These are phyloP conservation scores for Ceratoteleas bidentatus DNA, from an alignment of 1,140 invertebrate genomes.

Conservation along the genomic window DNA sequence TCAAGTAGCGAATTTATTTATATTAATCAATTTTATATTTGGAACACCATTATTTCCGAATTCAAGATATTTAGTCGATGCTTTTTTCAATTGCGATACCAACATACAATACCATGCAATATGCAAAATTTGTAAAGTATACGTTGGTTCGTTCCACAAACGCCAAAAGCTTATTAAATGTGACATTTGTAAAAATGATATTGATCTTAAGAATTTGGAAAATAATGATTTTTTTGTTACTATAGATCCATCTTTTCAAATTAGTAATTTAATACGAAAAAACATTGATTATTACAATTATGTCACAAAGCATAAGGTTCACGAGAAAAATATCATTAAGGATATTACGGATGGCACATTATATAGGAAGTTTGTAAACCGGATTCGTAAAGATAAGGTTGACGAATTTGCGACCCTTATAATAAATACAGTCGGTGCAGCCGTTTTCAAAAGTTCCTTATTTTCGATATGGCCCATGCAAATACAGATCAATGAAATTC, in stretches of 20 bases:
- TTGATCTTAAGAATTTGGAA: constrained; percentile 25
- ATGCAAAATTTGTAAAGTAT: constrained; percentile 33
- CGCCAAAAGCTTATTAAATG: constrained; percentile 9
- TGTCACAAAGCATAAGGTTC: neutral
- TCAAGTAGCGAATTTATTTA: too few species aligned
- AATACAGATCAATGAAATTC: constrained; percentile 48
- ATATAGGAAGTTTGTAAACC: constrained; percentile 13
- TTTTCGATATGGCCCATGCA: constrained; percentile 44
- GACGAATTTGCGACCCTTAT: constrained; percentile 17
- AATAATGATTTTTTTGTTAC: constrained; percentile 51
- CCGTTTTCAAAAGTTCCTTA: constrained; percentile 40
- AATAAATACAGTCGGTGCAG: constrained; percentile 46
- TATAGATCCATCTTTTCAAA: constrained; percentile 24
- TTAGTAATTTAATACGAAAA: constrained; percentile 26
- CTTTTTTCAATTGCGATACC: constrained; percentile 42
- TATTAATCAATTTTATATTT: constrained; percentile 40
- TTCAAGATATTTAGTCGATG: constrained; percentile 43
- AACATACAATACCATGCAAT: constrained; percentile 42
- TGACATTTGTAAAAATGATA: constrained; percentile 18
- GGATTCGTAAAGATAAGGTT: neutral
- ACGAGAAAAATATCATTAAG: neutral
- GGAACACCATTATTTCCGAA: constrained; percentile 32
- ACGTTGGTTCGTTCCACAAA: neutral
- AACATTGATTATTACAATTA: constrained; percentile 5
- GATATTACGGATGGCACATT: constrained; percentile 27